Base-by-base conservation (phyloP, 2,797 vertebrate species). In the Enteromius trimaculatus region DNA sequence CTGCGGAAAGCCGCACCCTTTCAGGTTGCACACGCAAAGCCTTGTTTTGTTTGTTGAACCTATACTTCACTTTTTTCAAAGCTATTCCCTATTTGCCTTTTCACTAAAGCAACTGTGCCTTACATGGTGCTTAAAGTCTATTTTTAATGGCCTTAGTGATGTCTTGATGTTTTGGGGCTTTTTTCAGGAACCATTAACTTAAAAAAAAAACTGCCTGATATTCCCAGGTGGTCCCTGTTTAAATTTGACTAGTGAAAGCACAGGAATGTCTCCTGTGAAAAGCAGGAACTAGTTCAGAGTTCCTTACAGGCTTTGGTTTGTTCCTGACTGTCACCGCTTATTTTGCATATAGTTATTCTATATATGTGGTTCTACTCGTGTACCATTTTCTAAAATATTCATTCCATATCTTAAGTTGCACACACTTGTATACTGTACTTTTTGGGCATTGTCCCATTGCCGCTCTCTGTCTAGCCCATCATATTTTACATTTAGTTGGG, bases 401-500 rank as follows among this genome's bases (percentile, higher is more conserved):
- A 88, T 79, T 83, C 89, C 87, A 90, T 89, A n/a, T 86, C 91
- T 89, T 88, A 90, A 89, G 39, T 83, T 88, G 84, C 87, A 84
- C 87, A 79, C 70, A 80, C 84, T 90, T 90, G 80, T 86, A 89
- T 88, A 89, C 90, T 91, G 89, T 92, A 91, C 72, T 80, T 77
- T 83, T 11, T 84, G 80, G 85, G 89, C 87, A 89, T 90, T 89
- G 88, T 90, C 89, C 80, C 83, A 86, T 79, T 83, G 65, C 81
- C 87, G 85, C 87, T 85, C 91, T 90, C 91, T 93, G 93, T 91
- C 92, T 95, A 93, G 34, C 87, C 87, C 79, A 87, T 83, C 60
- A 53, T 76, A 8, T 49, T 62, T 23, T 81, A 29, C 13, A 21
- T 60, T n/a, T 16, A 49, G 13, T 55, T 42, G n/a, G 17, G 39